These are phyloP conservation scores for Halocaridina rubra DNA, from an alignment of 2,888 invertebrate species.

Conservation along the genomic window DNA sequence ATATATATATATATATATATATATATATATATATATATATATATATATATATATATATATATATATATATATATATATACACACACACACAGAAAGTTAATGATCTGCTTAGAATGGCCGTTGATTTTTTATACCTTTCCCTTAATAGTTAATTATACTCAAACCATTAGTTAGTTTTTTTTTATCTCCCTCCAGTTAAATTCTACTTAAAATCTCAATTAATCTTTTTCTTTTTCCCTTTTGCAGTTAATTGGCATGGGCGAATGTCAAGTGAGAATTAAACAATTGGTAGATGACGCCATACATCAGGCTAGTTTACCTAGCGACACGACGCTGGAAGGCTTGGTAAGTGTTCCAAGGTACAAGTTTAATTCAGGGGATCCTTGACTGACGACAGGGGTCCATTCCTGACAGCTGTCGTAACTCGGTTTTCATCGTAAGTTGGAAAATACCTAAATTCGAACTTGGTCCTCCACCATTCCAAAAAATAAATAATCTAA, in stretches of 20 bases:
- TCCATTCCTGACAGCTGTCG: background rate
- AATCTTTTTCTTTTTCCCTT: background rate
- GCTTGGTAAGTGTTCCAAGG: background rate
- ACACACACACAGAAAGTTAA: background rate
- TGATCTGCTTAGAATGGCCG: background rate
- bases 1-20: conserved; percentile 7
- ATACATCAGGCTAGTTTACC: conserved; percentile 1
- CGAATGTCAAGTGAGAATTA: conserved; percentile 10
- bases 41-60: conserved; percentile 15
- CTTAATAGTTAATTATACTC: too few species aligned
- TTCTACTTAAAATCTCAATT: too few species aligned
- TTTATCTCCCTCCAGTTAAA: too few species aligned
- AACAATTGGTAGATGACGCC: conserved; percentile 26
- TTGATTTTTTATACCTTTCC: too few species aligned
- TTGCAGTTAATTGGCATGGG: conserved; percentile 28
- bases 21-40: conserved; percentile 5
- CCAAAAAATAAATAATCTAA: too few species aligned
- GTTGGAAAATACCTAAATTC: too few species aligned
- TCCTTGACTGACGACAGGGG: background rate
- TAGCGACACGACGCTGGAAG: background rate
- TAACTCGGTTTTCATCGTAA: too few species aligned
- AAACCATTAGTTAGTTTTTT: too few species aligned
- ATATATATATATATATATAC: conserved; percentile 16
- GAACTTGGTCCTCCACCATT: too few species aligned
- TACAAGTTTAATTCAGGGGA: background rate